phyloP scores from a whole-genome alignment of 2,113 vertebrate genomes.

The Gymnorhina tibicen region DNA sequence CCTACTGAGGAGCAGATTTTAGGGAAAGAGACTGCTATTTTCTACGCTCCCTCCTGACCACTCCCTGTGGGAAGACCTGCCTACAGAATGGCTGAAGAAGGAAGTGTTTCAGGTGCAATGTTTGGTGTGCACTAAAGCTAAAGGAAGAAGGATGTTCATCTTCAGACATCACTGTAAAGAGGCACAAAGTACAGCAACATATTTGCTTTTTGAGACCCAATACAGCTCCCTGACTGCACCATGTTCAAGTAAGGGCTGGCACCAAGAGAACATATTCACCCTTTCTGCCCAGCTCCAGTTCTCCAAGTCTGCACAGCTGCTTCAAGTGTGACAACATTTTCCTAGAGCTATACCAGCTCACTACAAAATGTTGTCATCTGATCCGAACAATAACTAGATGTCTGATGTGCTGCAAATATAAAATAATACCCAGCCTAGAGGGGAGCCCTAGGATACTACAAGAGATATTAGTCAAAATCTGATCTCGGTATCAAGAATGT shows the following conservation, averaged over 20 bases:
- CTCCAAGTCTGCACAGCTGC: not conserved
- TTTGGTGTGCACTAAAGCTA: not conserved
- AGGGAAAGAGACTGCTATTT: not conserved
- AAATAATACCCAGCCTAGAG: not conserved
- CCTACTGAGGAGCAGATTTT: not conserved
- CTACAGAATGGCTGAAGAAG: not conserved
- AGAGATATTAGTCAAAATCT: not conserved
- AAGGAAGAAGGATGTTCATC: not conserved
- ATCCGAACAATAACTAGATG: not conserved
- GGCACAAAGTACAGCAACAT: not conserved
- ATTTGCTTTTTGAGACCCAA: not conserved
- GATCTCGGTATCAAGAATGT: not conserved
- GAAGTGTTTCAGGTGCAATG: not conserved
- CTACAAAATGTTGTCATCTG: not conserved
- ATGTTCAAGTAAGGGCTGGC: not conserved
- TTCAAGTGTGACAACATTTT: not conserved
- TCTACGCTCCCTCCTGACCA: not conserved
- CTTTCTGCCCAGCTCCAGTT: not conserved
- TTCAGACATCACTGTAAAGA: not conserved
- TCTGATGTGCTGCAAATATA: not conserved
- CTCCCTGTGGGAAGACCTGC: not conserved
- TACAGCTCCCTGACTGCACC: not conserved
- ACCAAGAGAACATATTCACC: not conserved
- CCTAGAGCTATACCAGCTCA: not conserved
- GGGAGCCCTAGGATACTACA: not conserved